Base-by-base conservation (phyloP, 2,888 invertebrate genomes). In the Chymomyza fuscimana region DNA sequence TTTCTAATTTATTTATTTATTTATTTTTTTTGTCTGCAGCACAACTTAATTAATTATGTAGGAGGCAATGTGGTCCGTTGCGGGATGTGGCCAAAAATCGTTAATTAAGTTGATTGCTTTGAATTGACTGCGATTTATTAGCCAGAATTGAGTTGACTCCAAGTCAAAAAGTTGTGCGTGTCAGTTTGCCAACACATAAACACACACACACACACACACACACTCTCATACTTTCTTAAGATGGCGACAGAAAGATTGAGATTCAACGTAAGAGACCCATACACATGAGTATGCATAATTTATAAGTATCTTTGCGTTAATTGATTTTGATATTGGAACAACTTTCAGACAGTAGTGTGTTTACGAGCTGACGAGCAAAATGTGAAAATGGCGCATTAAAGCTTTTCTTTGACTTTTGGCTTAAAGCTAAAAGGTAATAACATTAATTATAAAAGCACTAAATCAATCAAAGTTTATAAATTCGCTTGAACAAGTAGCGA, bases 101-200 rank as follows among this genome's bases (percentile, higher is more conserved):
- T 84, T 88, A 88, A 88, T 88, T 88, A 88, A 86, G 78, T 81
- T 84, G 86, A 88, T 89, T 89, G 87, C 77, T 77, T 89, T 79
- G 79, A 77, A 79, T 87, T 79, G 76, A 67, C 74, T 81, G 78
- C 78, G 77, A 85, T 85, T 86, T 85, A 76, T 84, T 86, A 78
- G 79, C 76, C 74, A 69, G 74, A 67, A 86, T 79, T 80, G 80
- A 69, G 72, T 78, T 80, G 78, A 73, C 71, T 79, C 69, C 63
- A 75, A 25, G 75, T 73, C 80, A 74, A 72, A 83, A 86, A 78
- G 80, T 75, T 77, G 51, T 63, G 25, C 25, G 50, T 25, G 29
- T 25, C 60, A 9, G 54, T 54, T 51, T 19, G 76, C 63, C 65
- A 70, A 50, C 12, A 46, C 67, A 69, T 52, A 66, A 66, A 68